A percentile compares a stretch with the other conserved stretches of the same genome.
Conservation (phyloP, 2,888 invertebrate species). For the Brenthis ino region DNA sequence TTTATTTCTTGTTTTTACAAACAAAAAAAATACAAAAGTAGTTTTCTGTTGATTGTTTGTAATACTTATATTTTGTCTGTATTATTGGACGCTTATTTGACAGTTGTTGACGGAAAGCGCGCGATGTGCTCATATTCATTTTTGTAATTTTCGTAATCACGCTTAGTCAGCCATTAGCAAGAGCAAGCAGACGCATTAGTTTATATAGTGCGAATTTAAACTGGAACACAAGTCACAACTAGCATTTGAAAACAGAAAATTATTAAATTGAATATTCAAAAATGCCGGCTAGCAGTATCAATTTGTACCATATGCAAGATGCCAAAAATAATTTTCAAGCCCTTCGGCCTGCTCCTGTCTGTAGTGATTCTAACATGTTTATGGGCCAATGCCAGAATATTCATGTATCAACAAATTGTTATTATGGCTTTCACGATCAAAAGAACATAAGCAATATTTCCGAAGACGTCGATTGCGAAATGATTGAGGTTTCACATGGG, state of each 20-base stretch:
- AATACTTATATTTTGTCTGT: background rate
- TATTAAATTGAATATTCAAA: background rate
- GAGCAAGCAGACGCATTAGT: background rate
- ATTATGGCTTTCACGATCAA: conserved; percentile 76
- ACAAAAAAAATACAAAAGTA: background rate
- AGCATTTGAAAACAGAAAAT: background rate
- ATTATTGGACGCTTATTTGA: conserved; percentile 28
- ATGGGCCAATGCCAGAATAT: conserved; percentile 71
- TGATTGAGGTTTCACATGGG: conserved; percentile 58
- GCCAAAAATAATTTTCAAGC: conserved; percentile 76
- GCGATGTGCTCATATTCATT: conserved; percentile 31
- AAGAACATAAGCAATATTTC: conserved; percentile 52
- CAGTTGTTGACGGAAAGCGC: conserved; percentile 26
- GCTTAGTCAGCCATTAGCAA: conserved; percentile 17
- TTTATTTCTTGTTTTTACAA: background rate
- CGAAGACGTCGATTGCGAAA: conserved; percentile 59
- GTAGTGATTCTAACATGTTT: conserved; percentile 61
- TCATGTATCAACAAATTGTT: conserved; percentile 78
- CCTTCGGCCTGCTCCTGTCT: conserved; percentile 72
- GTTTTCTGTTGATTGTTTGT: background rate
- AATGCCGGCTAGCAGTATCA: conserved; percentile 73
- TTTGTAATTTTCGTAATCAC: conserved; percentile 24
- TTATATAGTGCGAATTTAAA: background rate
- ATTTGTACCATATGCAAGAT: conserved; percentile 67
- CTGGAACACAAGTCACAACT: background rate